Base-by-base conservation (phyloP, 2,888 invertebrate genomes). In the Azorinus chamasolen region DNA sequence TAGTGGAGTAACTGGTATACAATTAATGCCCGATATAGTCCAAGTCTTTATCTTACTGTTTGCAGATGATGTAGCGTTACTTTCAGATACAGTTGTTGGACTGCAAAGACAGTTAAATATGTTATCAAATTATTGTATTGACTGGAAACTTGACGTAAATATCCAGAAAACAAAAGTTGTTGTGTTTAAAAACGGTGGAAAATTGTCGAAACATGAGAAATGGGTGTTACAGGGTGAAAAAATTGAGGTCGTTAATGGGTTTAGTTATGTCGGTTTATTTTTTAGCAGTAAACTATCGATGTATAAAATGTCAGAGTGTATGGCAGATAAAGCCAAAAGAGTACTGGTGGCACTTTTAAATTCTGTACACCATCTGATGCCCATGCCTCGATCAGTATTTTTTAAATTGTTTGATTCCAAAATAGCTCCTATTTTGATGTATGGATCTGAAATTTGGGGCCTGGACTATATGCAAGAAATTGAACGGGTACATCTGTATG, bases 51-150 rank as follows among this genome's bases (percentile, higher is more conserved):
- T 61, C 22, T 43, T 74, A 18, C 27, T 81, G 25, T 81, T 81
- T 68, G 77, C 71, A 27, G 74, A 74, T 50, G 77, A 81, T 41
- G 43, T 77, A n/a, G 69, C 77, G 20, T 32, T 74, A 6, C 20
- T 58, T 48, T 51, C 65, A 46, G 77, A 74, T 24, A 70, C 70
- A 5, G 55, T 73, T 6, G 22, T 57, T 43, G 76, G 76, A 14
- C 37, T 73, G 46, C 80, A 80, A 32, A 46, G 48, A 22, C 57
- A 51, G 16, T 57, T 73, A 16, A 70, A 77, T 50, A 25, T 53
- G 43, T 45, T 80, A 41, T 37, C 53, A 25, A 48, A n/a, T n/a
- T 71, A 48, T 53, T 72, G 74, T 65, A 48, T 39, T 4, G 63
- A 73, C 45, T 39, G 57, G 45, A 61, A 57, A 39, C 27, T 66